Evolutionary conservation across 1,140 invertebrate species (phyloP), one percentile per base, ranked within the genome.

Genomic region (Aphelenchoides avenae): DNA sequence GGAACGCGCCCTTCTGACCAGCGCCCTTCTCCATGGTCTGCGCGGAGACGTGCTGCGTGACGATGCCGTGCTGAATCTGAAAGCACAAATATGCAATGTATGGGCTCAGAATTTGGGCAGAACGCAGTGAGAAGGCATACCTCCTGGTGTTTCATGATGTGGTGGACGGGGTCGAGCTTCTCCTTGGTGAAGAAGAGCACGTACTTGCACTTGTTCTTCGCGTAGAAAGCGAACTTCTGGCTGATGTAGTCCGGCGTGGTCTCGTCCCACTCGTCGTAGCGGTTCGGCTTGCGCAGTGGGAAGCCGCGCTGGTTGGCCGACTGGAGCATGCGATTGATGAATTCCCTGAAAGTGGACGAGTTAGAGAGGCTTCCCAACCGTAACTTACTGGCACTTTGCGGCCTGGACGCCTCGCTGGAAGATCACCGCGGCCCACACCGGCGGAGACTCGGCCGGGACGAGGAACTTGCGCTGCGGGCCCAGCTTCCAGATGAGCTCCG

Each of bases 101-200:
- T n/a, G n/a, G n/a, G n/a, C n/a, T n/a, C n/a, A n/a, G n/a, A n/a
- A n/a, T n/a, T n/a, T n/a, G n/a, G n/a, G n/a, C n/a, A n/a, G n/a
- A n/a, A n/a, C n/a, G n/a, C n/a, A n/a, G n/a, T n/a, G n/a, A n/a
- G n/a, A n/a, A n/a, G n/a, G n/a, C n/a, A n/a, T n/a, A 42, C 48
- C 26, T 51, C 48, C 48, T 46, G 40, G 7, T 46, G 15, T 46
- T 51, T 51, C 20, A 51, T 40, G 7, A 11, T 52, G 40, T 51
- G 48, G 26, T 51, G 48, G 49, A 51, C 29, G n/a, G 48, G 41
- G 51, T 51, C 48, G 3, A 51, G n/a, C 48, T 51, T 51, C 3
- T 51, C 48, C 3, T 24, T n/a, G n/a, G 48, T 51, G 40, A 51
- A 52, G 24, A 51, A 51, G 31, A 51, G 40, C 3, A 51, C 26